A percentile compares a stretch with the other conserved stretches of the same genome.
Conservation (phyloP, 1,140 invertebrate species). For the Brachionus rotundiformis region DNA sequence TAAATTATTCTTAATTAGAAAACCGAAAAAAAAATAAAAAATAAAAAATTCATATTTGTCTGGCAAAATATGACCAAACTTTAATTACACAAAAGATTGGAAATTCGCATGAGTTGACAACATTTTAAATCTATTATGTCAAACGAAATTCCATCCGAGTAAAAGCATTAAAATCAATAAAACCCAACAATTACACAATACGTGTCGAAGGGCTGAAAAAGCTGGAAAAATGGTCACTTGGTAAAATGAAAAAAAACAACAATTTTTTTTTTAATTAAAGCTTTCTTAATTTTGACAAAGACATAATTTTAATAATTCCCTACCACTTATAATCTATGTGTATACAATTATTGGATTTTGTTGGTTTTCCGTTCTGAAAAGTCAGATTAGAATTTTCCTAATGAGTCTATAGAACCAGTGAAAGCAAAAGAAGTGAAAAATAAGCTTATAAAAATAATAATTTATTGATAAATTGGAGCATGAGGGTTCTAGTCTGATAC, state of each 20-base stretch:
- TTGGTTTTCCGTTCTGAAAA: neutral
- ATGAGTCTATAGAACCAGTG: neutral
- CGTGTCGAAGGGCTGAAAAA: neutral
- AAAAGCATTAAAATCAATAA: constrained; percentile 9
- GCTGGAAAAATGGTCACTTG: neutral
- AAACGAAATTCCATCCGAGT: neutral
- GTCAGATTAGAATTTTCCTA: constrained; percentile 24
- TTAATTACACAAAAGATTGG: neutral
- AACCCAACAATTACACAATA: neutral
- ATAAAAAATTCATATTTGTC: neutral
- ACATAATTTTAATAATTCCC: neutral
- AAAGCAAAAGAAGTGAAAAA: neutral
- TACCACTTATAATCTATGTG: neutral
- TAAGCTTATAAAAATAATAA: constrained; percentile 31
- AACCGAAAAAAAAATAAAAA: neutral
- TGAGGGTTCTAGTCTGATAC: constrained; percentile 8
- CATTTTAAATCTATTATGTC: neutral
- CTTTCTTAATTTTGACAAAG: neutral
- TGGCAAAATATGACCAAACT: too few species aligned
- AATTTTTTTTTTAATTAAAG: neutral
- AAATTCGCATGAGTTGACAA: neutral
- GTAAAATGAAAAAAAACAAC: neutral
- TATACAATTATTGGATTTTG: constrained; percentile 7
- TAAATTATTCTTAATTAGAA: neutral
- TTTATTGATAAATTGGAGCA: constrained; percentile 30